phyloP scores from a whole-genome alignment of 2,113 vertebrate species.

The Erythrolamprus reginae region DNA sequence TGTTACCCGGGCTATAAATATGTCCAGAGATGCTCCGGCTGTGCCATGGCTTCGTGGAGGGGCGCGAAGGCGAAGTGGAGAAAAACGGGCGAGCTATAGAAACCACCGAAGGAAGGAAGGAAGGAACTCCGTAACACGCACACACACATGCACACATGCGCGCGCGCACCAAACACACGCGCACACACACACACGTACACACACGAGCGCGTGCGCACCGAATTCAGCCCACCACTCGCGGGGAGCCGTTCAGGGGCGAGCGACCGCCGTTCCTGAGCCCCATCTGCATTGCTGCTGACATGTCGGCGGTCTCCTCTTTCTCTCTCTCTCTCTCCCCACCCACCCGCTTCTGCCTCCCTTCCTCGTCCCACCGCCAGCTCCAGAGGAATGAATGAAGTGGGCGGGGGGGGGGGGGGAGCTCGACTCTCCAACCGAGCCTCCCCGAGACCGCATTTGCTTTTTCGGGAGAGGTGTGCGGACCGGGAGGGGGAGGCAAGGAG shows the following conservation, averaged over 20 bases:
- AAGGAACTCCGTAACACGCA: slow-evolving; percentile 25
- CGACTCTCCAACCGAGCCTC: slow-evolving; percentile 16
- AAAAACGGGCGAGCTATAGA: slow-evolving; percentile 57
- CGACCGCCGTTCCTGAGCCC: slow-evolving; percentile 67
- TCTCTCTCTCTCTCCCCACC: too few species aligned
- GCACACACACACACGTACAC: neutral
- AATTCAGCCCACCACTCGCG: slow-evolving; percentile 49
- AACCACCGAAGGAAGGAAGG: slow-evolving; percentile 35
- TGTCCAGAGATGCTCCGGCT: slow-evolving; percentile 70
- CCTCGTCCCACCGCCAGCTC: slow-evolving; percentile 10
- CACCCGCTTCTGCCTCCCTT: slow-evolving; percentile 34
- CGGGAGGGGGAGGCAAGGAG: slow-evolving; percentile 38
- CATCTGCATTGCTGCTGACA: slow-evolving; percentile 70
- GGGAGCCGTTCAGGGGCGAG: slow-evolving; percentile 63
- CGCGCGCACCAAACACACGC: slow-evolving; percentile 26
- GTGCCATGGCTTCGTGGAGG: slow-evolving; percentile 68
- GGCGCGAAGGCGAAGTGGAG: slow-evolving; percentile 62
- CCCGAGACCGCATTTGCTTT: slow-evolving; percentile 44
- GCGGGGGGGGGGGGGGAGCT: slow-evolving; percentile 17
- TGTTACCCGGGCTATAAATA: slow-evolving; percentile 71
- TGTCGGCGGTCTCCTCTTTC: slow-evolving; percentile 49
- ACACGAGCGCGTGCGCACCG: slow-evolving; percentile 44
- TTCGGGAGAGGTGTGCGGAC: slow-evolving; percentile 25
- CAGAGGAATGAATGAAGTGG: slow-evolving; percentile 26
- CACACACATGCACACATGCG: slow-evolving; percentile 18